Base-by-base conservation (phyloP, 2,888 invertebrate genomes). In the Cantharis nigra region DNA sequence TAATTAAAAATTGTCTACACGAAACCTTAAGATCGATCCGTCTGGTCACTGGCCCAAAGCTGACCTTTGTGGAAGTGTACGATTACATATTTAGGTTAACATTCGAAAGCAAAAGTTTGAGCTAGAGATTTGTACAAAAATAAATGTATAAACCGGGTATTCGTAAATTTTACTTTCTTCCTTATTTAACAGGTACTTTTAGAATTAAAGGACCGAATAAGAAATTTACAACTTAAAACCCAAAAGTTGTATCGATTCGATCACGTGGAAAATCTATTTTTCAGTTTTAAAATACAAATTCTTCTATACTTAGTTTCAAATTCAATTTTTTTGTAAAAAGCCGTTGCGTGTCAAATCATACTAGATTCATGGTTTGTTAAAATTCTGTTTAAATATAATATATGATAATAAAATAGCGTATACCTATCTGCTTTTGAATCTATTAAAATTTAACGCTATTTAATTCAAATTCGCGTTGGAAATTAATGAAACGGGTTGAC, bases 101-200 rank as follows among this genome's bases (percentile, higher is more conserved):
- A 83, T 79, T 79, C 79, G 85, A 86, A 85, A 86, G 86, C 79
- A 85, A 86, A 83, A 86, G 86, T 79, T 49, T 84, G 83, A 83
- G 82, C 79, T 82, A 81, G 83, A 82, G 81, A 72, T 72, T 74
- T 75, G 75, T 74, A 69, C 69, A 80, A 80, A 85, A 85, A 84
- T 80, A 83, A 85, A 84, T 84, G 81, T 83, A 81, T 79, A 83
- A 84, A 83, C 83, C 83, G 83, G 83, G 82, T 82, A 83, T 76
- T 77, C 72, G 79, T 79, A 80, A 83, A 81, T 84, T 84, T 85
- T 83, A 82, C 83, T 84, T 77, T 74, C 76, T 80, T 76, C 65
- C n/a, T 76, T 69, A 49, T 49, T 49, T 49, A 49, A 49, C 49
- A n/a, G 49, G n/a, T 49, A 13, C 2, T 5, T 33, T 33, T 13